phyloP scores from a whole-genome alignment of 2,113 vertebrate genomes.

The Euleptes europaea region DNA sequence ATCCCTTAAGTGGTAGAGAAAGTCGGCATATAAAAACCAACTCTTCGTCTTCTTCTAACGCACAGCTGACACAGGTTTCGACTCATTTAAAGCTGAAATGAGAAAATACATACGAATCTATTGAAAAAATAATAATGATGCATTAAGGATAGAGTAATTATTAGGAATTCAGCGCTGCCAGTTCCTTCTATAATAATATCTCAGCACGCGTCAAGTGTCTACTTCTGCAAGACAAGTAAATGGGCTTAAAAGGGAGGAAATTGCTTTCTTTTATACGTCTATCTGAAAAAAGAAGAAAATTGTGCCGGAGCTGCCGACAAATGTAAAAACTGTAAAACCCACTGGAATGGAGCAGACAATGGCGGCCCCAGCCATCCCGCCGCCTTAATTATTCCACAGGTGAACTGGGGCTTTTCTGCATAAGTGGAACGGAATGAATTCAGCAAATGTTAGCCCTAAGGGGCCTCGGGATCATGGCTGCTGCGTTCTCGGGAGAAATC shows the following conservation, averaged over 20 bases:
- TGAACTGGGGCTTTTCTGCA: constrained; percentile 41
- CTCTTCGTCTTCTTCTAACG: too few relatives aligned
- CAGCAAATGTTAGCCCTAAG: constrained; percentile 14
- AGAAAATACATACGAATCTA: not conserved
- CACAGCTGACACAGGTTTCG: not conserved
- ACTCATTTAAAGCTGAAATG: too few relatives aligned
- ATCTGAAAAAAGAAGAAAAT: not conserved
- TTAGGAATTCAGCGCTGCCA: not conserved
- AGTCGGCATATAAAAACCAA: too few relatives aligned
- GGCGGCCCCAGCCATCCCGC: not conserved
- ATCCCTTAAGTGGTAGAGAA: too few relatives aligned
- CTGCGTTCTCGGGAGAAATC: not conserved
- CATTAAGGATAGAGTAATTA: constrained; percentile 1
- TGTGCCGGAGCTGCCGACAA: constrained; percentile 31
- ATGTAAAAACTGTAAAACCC: constrained; percentile 36
- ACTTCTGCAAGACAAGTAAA: constrained; percentile 70
- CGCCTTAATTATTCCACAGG: constrained; percentile 22
- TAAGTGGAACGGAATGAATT: constrained; percentile 46
- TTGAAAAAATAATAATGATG: fast-evolving
- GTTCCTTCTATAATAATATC: constrained; percentile 60
- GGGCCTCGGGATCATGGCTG: not conserved
- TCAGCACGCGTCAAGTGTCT: constrained; percentile 66
- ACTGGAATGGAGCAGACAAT: constrained; percentile 24
- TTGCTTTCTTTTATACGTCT: constrained; percentile 38
- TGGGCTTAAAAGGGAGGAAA: constrained; percentile 71